Evolutionary conservation across 64 coral and sea anemone species (phyloP).

Genomic region (Montipora foliosa): DNA sequence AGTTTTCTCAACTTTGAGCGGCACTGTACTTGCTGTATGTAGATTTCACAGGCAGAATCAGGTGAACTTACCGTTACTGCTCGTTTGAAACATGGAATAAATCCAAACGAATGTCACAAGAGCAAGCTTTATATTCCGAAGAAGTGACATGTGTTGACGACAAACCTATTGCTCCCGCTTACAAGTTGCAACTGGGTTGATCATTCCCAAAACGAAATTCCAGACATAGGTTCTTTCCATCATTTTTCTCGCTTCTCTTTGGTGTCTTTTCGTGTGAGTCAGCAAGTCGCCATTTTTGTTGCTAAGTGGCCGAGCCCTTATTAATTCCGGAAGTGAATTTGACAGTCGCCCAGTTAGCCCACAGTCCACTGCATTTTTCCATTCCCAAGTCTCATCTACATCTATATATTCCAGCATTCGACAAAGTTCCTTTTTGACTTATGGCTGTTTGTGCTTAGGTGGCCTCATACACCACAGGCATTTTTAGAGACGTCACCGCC

Average conservation of each 20-base stretch:
- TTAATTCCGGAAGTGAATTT: too few species aligned
- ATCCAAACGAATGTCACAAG: background rate
- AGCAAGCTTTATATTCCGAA: background rate
- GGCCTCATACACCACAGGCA: too few species aligned
- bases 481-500: too few species aligned
- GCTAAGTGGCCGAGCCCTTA: background rate
- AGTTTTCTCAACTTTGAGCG: too few species aligned
- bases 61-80: constrained; percentile 2
- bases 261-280: too few species aligned
- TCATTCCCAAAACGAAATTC: background rate
- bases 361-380: too few species aligned
- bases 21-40: too few species aligned
- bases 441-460: too few species aligned
- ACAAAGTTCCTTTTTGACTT: too few species aligned
- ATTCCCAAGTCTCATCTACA: too few species aligned
- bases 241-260: background rate
- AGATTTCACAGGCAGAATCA: background rate
- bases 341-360: too few species aligned
- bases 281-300: background rate
- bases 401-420: too few species aligned
- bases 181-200: background rate
- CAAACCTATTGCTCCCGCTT: background rate
- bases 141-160: background rate
- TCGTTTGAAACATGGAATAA: background rate
- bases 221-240: background rate